Percentiles rank a stretch among this genome's conserved stretches.
Evolutionary conservation across 1,140 invertebrate species (phyloP).

Genomic region (Drosophila nasuta): DNA sequence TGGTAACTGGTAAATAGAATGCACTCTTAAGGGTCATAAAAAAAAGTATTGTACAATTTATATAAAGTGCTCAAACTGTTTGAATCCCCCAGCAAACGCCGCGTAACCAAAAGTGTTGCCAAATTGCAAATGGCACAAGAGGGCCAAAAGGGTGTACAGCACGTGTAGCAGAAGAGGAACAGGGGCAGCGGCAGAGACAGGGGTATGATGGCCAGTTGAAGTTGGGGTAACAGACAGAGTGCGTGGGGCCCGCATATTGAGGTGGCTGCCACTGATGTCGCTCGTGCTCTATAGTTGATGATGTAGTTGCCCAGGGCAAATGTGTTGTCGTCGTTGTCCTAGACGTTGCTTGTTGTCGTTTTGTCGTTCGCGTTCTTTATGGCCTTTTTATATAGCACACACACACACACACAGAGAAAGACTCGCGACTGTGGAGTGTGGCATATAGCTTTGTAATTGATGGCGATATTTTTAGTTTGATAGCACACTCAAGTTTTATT

Average conservation of each 20-base stretch:
- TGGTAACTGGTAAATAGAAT: conserved; percentile 45
- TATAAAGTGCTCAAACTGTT: conserved; percentile 75
- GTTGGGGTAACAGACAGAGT: conserved; percentile 38
- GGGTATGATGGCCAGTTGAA: background rate
- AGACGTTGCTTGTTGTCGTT: conserved; percentile 57
- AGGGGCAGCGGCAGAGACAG: background rate
- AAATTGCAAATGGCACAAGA: conserved; percentile 68
- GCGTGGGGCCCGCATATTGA: conserved; percentile 59
- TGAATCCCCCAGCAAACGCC: conserved; percentile 28
- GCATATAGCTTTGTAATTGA: conserved; percentile 52
- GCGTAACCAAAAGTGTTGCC: conserved; percentile 81
- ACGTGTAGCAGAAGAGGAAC: background rate
- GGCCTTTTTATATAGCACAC: conserved; percentile 67
- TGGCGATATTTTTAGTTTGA: conserved; percentile 76
- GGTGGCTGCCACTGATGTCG: conserved; percentile 4
- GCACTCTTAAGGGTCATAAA: conserved; percentile 73
- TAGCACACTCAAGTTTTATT: conserved; percentile 77
- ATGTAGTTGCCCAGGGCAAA: conserved; percentile 59
- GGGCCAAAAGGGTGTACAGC: conserved; percentile 4
- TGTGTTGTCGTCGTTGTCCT: conserved; percentile 45
- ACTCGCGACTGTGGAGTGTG: background rate
- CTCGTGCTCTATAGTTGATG: conserved; percentile 33
- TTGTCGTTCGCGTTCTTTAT: conserved; percentile 73
- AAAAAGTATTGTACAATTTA: conserved; percentile 78
- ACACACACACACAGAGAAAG: conserved; percentile 6